Percentiles rank a stretch among this genome's conserved stretches.
Conservation (phyloP, 2,888 invertebrate species). For the Schrankia costaestrigalis region DNA sequence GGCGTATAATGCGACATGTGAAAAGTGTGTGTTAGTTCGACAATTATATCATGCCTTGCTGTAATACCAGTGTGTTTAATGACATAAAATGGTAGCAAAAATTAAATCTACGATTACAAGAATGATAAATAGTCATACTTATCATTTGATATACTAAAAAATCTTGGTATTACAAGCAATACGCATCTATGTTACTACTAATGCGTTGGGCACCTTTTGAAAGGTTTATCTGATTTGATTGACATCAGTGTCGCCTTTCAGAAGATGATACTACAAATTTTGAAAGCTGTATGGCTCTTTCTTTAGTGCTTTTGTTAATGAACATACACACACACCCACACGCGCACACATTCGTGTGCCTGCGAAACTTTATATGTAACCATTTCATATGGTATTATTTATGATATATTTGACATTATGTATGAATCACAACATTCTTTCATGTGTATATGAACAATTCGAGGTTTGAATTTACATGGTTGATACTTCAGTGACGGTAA, state of each 20-base stretch:
- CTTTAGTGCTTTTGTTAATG: constrained; percentile 53
- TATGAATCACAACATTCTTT: too few relatives aligned
- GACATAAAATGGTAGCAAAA: constrained; percentile 1
- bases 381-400: constrained; percentile 33
- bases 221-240: constrained; percentile 10
- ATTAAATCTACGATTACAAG: constrained; percentile 8
- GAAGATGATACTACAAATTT: constrained; percentile 26
- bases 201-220: constrained; percentile 28
- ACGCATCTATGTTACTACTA: constrained; percentile 37
- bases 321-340: constrained; percentile 73
- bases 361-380: constrained; percentile 52
- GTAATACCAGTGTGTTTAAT: constrained; percentile 26
- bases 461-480: too few relatives aligned
- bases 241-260: constrained; percentile 25
- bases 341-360: constrained; percentile 61
- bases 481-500: too few relatives aligned
- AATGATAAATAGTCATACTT: constrained; percentile 27
- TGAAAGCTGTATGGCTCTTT: constrained; percentile 37
- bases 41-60: constrained; percentile 50
- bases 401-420: constrained; percentile 5
- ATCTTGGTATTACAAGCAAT: constrained; percentile 36
- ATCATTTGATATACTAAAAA: too few relatives aligned
- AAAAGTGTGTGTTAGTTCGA: constrained; percentile 75
- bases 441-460: too few relatives aligned
- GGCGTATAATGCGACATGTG: constrained; percentile 51